These are phyloP conservation scores for Pelochelys cantorii DNA, from an alignment of 2,797 vertebrate genomes.

Conservation along the genomic window DNA sequence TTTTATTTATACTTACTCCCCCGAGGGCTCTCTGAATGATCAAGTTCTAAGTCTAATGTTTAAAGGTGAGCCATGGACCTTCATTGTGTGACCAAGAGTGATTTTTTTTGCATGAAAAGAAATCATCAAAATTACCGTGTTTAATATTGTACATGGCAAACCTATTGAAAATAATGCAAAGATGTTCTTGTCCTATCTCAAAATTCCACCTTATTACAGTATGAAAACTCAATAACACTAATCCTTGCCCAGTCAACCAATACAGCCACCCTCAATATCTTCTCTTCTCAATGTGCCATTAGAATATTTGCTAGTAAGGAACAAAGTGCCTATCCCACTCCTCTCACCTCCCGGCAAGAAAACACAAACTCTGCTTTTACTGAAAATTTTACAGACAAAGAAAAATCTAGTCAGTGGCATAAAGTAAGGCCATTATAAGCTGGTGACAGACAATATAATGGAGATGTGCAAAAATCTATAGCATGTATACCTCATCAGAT, in stretches of 20 bases:
- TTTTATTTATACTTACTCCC: constrained; percentile 78
- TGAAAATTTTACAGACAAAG: not conserved
- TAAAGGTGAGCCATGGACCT: constrained; percentile 59
- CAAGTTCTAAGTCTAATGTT: constrained; percentile 38
- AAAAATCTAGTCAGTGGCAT: constrained; percentile 3
- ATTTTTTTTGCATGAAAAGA: not conserved
- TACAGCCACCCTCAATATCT: not conserved
- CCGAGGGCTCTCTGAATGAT: constrained; percentile 69
- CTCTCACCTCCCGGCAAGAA: not conserved
- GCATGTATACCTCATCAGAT: not conserved
- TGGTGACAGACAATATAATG: not conserved
- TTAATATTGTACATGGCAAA: not conserved
- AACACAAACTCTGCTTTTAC: not conserved
- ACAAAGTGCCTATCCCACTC: not conserved
- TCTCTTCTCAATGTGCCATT: not conserved
- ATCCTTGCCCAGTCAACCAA: not conserved
- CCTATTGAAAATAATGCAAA: not conserved
- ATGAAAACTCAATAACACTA: not conserved
- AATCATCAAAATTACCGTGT: not conserved
- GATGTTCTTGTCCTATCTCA: not conserved
- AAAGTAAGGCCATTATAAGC: not conserved
- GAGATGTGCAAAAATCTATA: constrained; percentile 3
- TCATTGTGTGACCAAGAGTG: not conserved
- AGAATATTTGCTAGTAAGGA: not conserved
- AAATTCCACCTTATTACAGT: not conserved